Conservation (phyloP, 2,888 invertebrate species). For the Byasa hedistus region DNA sequence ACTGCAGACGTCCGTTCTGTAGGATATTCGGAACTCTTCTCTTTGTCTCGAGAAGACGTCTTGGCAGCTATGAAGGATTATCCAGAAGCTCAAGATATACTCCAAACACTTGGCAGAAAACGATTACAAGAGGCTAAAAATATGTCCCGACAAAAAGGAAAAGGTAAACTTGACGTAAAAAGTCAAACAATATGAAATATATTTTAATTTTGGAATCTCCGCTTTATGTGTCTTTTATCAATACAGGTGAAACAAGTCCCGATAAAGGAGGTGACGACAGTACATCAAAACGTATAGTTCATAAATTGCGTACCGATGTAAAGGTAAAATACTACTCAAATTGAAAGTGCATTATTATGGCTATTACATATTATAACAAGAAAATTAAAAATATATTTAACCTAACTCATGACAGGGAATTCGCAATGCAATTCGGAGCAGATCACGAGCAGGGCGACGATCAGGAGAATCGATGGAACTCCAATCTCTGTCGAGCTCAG, state of each 20-base stretch:
- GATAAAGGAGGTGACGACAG: constrained; percentile 81
- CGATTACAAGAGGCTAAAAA: constrained; percentile 90
- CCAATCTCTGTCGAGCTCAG: constrained; percentile 61
- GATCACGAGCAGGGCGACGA: constrained; percentile 77
- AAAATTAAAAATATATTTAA: not conserved
- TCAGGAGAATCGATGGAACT: constrained; percentile 84
- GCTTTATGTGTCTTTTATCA: not conserved
- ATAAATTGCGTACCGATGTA: constrained; percentile 90
- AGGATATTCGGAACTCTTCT: constrained; percentile 96
- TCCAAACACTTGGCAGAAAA: constrained; percentile 93
- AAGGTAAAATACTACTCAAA: constrained; percentile 70
- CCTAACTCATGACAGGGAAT: constrained; percentile 68
- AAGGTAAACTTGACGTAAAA: constrained; percentile 33
- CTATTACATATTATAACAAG: too few species aligned
- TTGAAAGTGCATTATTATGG: not conserved
- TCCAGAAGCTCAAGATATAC: constrained; percentile 96
- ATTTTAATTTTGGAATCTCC: not conserved
- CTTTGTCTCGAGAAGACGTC: constrained; percentile 95
- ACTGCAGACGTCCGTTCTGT: constrained; percentile 98
- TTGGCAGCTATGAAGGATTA: constrained; percentile 97
- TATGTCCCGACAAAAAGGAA: constrained; percentile 72
- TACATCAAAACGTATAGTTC: constrained; percentile 87
- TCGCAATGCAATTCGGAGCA: constrained; percentile 79
- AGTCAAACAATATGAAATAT: not conserved
- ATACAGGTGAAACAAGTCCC: constrained; percentile 63